A percentile compares a stretch with the other conserved stretches of the same genome.
These are phyloP conservation scores for Nycticorax nycticorax DNA, from an alignment of 2,113 vertebrate species.

Conservation along the genomic window DNA sequence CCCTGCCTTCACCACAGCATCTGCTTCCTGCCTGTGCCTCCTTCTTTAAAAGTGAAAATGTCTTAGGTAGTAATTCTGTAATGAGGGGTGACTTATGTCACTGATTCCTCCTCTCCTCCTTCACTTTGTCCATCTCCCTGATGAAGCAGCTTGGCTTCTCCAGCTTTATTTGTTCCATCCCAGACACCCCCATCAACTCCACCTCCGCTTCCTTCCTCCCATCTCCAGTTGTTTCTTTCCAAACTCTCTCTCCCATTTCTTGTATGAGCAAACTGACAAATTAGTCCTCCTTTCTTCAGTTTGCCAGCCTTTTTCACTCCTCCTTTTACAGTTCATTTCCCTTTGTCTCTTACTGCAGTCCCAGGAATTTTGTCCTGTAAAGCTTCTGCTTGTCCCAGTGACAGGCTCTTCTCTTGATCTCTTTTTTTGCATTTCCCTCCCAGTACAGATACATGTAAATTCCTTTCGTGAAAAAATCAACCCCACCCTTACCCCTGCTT, in stretches of 20 bases:
- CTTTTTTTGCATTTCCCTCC: neutral
- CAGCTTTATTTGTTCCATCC: neutral
- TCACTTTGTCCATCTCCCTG: neutral
- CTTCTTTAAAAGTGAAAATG: neutral
- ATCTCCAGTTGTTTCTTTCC: neutral
- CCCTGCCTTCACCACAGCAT: neutral
- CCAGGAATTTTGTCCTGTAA: neutral
- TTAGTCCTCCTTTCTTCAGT: neutral
- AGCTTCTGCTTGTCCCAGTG: neutral
- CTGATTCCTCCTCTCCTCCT: neutral
- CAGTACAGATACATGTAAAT: neutral
- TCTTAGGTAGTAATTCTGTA: neutral
- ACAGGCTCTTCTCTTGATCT: neutral
- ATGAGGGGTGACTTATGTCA: neutral
- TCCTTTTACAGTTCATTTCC: neutral
- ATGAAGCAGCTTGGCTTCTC: neutral
- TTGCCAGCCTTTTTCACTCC: neutral
- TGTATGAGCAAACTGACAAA: neutral
- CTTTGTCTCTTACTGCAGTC: neutral
- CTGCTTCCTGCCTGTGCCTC: rapidly evolving
- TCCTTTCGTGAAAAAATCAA: neutral
- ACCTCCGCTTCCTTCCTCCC: neutral
- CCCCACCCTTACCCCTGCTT: neutral
- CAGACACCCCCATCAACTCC: neutral
- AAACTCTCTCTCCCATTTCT: neutral